These are phyloP conservation scores for Astropecten irregularis DNA, from an alignment of 53 echinoderm and acorn worm species.

Conservation along the genomic window DNA sequence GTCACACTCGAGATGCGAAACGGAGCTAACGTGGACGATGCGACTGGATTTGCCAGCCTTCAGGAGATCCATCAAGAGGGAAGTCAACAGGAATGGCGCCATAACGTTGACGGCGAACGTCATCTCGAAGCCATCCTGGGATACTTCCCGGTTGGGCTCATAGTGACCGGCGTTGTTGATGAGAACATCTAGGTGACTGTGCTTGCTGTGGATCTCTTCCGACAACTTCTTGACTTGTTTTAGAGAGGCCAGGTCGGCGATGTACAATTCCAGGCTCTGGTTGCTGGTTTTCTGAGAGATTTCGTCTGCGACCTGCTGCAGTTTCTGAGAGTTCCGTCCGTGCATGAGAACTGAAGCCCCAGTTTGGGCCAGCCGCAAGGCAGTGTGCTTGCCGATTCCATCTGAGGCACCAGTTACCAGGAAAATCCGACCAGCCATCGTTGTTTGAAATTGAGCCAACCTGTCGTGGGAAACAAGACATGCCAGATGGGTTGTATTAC, in stretches of 20 bases:
- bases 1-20: constrained; percentile 60
- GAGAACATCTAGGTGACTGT: constrained; percentile 69
- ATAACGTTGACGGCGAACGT: constrained; percentile 89
- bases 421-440: constrained; percentile 48
- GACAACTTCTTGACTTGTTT: constrained; percentile 24
- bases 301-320: constrained; percentile 55
- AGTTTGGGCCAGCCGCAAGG: constrained; percentile 64
- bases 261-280: constrained; percentile 62
- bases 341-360: constrained; percentile 88
- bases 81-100: constrained; percentile 81
- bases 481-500: no score
- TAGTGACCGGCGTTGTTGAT: constrained; percentile 87
- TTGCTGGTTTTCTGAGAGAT: constrained; percentile 68
- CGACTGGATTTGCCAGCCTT: constrained; percentile 62
- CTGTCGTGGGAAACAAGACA: no score
- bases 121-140: constrained; percentile 75
- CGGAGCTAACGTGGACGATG: constrained; percentile 72
- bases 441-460: no score
- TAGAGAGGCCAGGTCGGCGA: constrained; percentile 61
- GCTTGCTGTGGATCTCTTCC: constrained; percentile 60
- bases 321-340: constrained; percentile 61
- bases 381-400: constrained; percentile 85
- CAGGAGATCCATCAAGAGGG: constrained; percentile 69
- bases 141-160: constrained; percentile 38
- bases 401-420: constrained; percentile 84